Evolutionary conservation across 92 coral and sea anemone species (phyloP).

Genomic region (Palythoa heliodiscus): DNA sequence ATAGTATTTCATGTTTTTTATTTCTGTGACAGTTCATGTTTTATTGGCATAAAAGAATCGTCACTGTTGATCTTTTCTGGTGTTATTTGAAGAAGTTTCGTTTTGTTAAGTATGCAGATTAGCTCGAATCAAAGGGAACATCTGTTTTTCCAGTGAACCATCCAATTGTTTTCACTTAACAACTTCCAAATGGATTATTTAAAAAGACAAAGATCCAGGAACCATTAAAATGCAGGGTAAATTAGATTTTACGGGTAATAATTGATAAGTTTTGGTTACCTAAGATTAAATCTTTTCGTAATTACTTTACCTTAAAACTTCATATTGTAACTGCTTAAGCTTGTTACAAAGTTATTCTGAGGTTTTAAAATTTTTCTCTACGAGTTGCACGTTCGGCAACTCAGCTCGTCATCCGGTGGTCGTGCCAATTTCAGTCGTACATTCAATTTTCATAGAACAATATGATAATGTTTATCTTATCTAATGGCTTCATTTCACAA

Average conservation of each 20-base stretch:
- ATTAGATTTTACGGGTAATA: constrained; percentile 18
- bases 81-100: constrained; percentile 28
- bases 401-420: too few species aligned
- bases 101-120: constrained; percentile 44
- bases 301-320: background rate
- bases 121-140: constrained; percentile 40
- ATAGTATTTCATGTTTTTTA: background rate
- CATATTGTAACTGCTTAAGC: background rate
- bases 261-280: background rate
- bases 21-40: constrained; percentile 13
- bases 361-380: background rate
- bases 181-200: constrained; percentile 40
- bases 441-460: background rate
- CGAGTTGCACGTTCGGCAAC: too few species aligned
- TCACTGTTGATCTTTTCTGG: constrained; percentile 28
- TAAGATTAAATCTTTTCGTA: background rate
- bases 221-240: constrained; percentile 18
- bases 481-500: constrained; percentile 30
- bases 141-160: constrained; percentile 34
- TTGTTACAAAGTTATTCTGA: background rate
- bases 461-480: constrained; percentile 13
- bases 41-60: constrained; percentile 15
- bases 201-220: constrained; percentile 10
- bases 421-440: background rate
- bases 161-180: constrained; percentile 14